These are phyloP conservation scores for Eira barbara DNA, from an alignment of 2,113 vertebrate genomes.

Conservation along the genomic window DNA sequence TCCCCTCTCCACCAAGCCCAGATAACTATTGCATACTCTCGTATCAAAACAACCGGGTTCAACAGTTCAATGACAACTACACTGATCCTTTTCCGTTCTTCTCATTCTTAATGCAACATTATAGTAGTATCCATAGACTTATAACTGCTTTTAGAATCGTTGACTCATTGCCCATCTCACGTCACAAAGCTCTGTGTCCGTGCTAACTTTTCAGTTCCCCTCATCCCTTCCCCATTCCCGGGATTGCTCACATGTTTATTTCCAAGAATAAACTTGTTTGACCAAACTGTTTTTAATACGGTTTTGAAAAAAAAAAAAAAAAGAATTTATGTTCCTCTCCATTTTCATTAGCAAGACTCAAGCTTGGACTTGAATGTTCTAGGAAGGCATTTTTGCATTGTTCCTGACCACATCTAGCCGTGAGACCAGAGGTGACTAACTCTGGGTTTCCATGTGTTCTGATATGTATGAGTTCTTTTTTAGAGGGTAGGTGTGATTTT, in stretches of 20 bases:
- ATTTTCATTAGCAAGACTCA: conserved; percentile 15
- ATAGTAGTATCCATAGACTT: background rate
- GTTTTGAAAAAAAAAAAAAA: background rate
- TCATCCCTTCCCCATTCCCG: background rate
- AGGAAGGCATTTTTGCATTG: background rate
- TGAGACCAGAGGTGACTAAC: background rate
- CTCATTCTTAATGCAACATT: background rate
- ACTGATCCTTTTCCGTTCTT: background rate
- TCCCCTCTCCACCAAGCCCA: background rate
- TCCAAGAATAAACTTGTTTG: background rate
- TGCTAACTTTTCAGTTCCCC: background rate
- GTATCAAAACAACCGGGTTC: background rate
- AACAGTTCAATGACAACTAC: background rate
- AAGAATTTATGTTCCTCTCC: background rate
- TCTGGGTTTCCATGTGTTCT: background rate
- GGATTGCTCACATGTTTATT: background rate
- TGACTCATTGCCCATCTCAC: background rate
- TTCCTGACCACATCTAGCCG: background rate
- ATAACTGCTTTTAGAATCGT: background rate
- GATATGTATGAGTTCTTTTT: background rate
- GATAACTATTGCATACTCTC: background rate
- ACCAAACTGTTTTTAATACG: background rate
- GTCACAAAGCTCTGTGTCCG: background rate
- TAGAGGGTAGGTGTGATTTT: background rate
- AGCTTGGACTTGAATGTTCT: background rate